Evolutionary conservation across 2,888 invertebrate genomes (phyloP), one percentile per base, ranked within the genome.

Genomic region (Congeria kusceri): DNA sequence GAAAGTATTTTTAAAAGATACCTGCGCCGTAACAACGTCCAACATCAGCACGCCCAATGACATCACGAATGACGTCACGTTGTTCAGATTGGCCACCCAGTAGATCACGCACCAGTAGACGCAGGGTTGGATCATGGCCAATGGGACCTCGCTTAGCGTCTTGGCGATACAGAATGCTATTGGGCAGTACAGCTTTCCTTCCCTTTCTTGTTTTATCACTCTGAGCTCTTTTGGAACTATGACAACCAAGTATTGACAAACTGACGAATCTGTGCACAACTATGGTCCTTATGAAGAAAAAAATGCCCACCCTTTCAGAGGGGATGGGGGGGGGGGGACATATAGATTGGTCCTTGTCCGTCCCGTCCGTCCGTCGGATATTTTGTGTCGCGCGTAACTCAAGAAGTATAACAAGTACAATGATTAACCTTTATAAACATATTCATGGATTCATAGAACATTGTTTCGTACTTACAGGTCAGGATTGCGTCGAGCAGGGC

Each of bases 31-130:
- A 7, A 82, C 28, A 3, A 85, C 86, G 56, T 86, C 80, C 1
- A 80, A 46, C n/a, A 82, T 67, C 0, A 86, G 74, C 5, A 86
- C 82, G 15, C 77, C 72, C 13, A 82, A 28, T 0, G 83, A 85
- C 3, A 65, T 75, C 0, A 83, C 20, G 63, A 83, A 86, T 4
- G 86, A 78, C 9, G 20, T 5, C 1, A 74, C 25, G 18, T 74
- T 74, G 32, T 80, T 85, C 0, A 86, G 77, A 29, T 85, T 85
- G 1, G 84, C 86, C 23, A 86, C 83, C 84, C 86, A 86, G 68
- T 86, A 86, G 1, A 86, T 85, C 1, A 86, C 86, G 27, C 49
- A 28, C 57, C 84, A 61, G 29, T 80, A 86, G 0, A 83, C 62
- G 62, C 76, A 80, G 1, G 84, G 86, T 57, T 86, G 86, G 32